Evolutionary conservation across 2,797 vertebrate genomes (phyloP), one percentile per base, ranked within the genome.

Genomic region (Channallabes apus): DNA sequence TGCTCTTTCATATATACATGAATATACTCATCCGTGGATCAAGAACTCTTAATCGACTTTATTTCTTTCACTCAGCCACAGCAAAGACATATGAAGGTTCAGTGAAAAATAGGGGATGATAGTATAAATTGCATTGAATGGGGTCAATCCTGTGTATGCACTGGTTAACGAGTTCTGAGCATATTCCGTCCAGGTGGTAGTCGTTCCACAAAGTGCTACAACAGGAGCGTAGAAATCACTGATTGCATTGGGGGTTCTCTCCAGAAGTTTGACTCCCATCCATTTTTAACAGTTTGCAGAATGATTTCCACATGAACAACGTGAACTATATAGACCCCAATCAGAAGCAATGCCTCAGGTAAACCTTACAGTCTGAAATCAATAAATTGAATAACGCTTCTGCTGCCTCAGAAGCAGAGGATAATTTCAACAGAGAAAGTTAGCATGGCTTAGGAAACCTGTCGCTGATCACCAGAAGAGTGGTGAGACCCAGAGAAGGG

Each of bases 271-370:
- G 65, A 80, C 62, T 80, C 41, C 6, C 41, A 46, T 6, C 22
- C 11, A 67, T 56, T 27, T 68, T 80, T 80, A 80, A 80, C 38
- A 65, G 24, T 65, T 81, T 54, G 79, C 79, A 54, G 24, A 67
- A 68, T 68, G 41, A 81, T 81, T 81, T 65, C 79, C 46, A 67
- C 62, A 67, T 32, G 38, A 80, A 80, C n/a, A 2, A 8, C 0
- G 27, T 54, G 79, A 81, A 54, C 79, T 56, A 5, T 54, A 56
- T 54, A 68, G 79, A 81, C 79, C 79, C 62, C 79, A 81, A 81
- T 81, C 79, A 81, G 62, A 81, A 81, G 18, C 41, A 54, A 67
- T 54, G 27, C 79, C 46, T 67, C 5, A 32, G 62, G 79, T 67
- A 67, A 68, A 54, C 35, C 64, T 67, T 35, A 56, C n/a, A 32